These are phyloP conservation scores for Antechinus flavipes DNA, from an alignment of 2,113 vertebrate species.

Conservation along the genomic window DNA sequence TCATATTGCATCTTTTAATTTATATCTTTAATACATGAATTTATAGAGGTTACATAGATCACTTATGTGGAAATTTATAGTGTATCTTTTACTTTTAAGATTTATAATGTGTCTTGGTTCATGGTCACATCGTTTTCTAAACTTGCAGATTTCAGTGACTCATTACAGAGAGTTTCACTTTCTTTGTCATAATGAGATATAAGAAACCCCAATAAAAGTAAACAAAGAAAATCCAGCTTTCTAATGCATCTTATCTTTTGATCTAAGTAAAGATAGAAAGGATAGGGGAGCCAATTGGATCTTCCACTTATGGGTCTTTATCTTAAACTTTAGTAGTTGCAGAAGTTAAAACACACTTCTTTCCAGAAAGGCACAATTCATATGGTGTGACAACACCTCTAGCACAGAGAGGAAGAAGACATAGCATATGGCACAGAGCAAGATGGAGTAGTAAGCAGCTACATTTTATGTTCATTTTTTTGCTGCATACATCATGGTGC, in stretches of 20 bases:
- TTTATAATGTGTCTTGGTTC: slow-evolving; percentile 16
- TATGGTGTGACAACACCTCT: neutral
- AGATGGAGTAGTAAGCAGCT: neutral
- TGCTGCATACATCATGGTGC: neutral
- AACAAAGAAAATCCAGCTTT: slow-evolving; percentile 10
- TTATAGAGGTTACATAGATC: neutral
- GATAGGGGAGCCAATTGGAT: neutral
- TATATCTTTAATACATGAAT: neutral
- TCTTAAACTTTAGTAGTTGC: neutral
- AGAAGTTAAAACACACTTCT: neutral
- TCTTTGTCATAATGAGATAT: slow-evolving; percentile 7
- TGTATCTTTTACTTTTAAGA: neutral
- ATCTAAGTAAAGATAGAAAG: neutral
- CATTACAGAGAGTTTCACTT: slow-evolving; percentile 17
- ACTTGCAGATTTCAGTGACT: slow-evolving; percentile 34
- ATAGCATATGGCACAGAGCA: neutral
- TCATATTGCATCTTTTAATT: neutral
- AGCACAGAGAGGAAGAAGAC: neutral
- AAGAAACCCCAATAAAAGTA: slow-evolving; percentile 7
- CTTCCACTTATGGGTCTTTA: neutral
- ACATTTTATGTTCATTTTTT: neutral
- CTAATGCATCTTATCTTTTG: neutral
- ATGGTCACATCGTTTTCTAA: neutral
- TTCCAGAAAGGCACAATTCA: neutral
- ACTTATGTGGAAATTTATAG: slow-evolving; percentile 23